Percentiles rank a stretch among this genome's conserved stretches.
Conservation (phyloP, 2,888 invertebrate species). For the Antitype chi region DNA sequence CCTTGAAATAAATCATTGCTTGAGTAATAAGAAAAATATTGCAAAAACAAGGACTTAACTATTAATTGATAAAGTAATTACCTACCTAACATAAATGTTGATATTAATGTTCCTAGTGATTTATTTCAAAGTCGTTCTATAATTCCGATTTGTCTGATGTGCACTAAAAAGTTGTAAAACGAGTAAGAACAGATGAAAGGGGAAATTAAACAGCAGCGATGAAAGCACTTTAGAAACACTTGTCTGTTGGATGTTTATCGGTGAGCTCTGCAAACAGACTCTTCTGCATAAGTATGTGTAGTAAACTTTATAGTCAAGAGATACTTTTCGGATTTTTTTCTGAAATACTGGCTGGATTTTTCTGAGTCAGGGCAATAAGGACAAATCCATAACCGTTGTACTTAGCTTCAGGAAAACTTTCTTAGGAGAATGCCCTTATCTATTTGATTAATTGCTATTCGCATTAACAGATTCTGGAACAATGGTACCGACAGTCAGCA, state of each 20-base stretch:
- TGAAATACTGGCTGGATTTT: neutral
- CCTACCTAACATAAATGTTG: neutral
- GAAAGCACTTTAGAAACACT: constrained; percentile 16
- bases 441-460: neutral
- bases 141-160: neutral
- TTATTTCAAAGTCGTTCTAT: constrained; percentile 4
- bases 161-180: neutral
- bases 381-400: neutral
- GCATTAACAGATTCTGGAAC: too few relatives aligned
- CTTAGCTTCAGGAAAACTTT: too few relatives aligned
- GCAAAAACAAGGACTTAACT: constrained; percentile 33
- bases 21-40: constrained; percentile 29
- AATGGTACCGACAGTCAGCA: neutral
- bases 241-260: neutral
- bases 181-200: neutral
- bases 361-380: neutral
- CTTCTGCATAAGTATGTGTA: neutral
- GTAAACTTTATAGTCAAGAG: neutral
- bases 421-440: neutral
- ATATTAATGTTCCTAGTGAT: neutral
- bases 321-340: neutral
- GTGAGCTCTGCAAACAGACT: neutral
- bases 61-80: constrained; percentile 18
- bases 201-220: constrained; percentile 16
- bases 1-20: neutral